Conservation (phyloP, 2,797 vertebrate species). For the Hydrophis major region DNA sequence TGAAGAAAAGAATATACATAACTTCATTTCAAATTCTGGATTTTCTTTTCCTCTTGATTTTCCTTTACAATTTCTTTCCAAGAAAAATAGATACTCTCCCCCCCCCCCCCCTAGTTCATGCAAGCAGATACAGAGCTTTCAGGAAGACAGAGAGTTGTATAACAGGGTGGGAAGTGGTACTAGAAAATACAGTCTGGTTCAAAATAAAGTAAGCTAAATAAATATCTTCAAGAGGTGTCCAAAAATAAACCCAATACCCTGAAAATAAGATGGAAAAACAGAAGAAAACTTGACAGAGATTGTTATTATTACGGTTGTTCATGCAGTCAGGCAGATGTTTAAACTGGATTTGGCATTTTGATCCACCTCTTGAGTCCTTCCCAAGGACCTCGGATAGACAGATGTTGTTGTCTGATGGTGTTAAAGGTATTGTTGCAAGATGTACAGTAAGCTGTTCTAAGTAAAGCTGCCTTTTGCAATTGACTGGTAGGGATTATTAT, state of each 20-base stretch:
- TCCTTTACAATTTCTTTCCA: background rate
- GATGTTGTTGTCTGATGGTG: background rate
- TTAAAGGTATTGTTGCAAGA: background rate
- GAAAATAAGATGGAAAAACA: background rate
- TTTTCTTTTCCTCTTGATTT: background rate
- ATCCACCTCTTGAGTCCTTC: background rate
- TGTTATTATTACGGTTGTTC: background rate
- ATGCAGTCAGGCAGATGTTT: background rate
- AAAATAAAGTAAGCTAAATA: background rate
- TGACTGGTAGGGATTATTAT: background rate
- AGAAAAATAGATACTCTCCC: background rate
- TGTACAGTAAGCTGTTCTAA: background rate
- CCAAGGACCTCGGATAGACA: background rate
- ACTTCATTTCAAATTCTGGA: background rate
- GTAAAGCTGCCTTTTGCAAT: background rate
- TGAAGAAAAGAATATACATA: background rate
- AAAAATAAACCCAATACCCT: background rate
- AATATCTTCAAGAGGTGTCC: background rate
- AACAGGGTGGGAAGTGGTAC: background rate
- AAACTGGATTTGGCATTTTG: background rate
- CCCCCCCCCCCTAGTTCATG: background rate
- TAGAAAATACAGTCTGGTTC: background rate
- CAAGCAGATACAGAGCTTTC: background rate
- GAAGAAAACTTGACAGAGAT: background rate
- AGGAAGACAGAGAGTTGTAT: background rate